Percentiles rank a stretch among this genome's conserved stretches.
phyloP scores from a whole-genome alignment of 2,797 vertebrate genomes.

The Luscinia megarhynchos region DNA sequence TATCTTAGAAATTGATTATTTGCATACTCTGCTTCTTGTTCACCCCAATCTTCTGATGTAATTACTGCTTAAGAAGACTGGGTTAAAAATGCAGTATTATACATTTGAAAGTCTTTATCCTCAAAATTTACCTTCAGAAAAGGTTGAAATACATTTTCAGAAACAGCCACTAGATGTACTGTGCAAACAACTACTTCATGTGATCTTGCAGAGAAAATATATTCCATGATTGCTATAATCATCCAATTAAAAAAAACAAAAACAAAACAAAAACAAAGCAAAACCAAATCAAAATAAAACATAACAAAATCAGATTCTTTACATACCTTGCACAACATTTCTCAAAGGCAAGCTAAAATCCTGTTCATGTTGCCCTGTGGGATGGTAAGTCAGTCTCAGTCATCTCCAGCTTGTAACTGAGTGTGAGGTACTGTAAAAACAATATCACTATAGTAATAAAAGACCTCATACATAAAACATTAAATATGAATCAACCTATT shows the following conservation, averaged over 20 bases:
- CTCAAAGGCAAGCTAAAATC: background rate
- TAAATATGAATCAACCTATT: background rate
- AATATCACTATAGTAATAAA: background rate
- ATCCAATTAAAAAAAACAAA: background rate
- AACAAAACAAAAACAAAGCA: background rate
- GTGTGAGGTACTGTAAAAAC: background rate
- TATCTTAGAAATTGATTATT: conserved; percentile 5
- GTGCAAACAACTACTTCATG: background rate
- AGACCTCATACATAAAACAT: background rate
- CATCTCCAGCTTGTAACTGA: background rate
- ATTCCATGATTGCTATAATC: background rate
- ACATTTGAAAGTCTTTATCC: background rate
- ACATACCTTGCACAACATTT: background rate
- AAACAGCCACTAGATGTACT: background rate
- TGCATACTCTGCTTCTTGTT: background rate
- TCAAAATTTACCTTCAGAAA: background rate
- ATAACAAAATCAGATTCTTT: background rate
- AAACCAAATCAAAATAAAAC: no score
- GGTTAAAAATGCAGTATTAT: conserved; percentile 20
- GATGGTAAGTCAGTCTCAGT: background rate
- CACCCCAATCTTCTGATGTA: conserved; percentile 5
- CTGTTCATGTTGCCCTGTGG: background rate
- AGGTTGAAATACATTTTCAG: conserved; percentile 23
- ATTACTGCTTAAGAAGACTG: background rate
- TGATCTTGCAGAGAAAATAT: conserved; percentile 20